Conservation (phyloP, 2,113 vertebrate genomes). For the Hippotragus niger region DNA sequence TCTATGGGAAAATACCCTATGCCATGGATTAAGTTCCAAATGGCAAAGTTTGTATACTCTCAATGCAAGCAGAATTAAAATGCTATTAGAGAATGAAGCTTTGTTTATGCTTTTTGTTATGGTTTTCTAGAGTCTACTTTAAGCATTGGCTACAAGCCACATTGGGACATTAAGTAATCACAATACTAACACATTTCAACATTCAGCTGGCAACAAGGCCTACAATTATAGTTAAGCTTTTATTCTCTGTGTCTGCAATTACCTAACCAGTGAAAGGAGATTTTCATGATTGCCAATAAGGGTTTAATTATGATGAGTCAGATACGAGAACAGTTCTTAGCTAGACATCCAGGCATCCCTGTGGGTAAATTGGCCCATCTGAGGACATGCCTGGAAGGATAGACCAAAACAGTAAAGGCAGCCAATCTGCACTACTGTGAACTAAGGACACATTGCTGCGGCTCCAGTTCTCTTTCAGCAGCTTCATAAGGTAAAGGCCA, state of each 20-base stretch:
- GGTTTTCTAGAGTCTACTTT: constrained; percentile 57
- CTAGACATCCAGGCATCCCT: constrained; percentile 37
- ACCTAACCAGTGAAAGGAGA: constrained; percentile 64
- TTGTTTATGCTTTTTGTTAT: constrained; percentile 60
- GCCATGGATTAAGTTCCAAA: constrained; percentile 6
- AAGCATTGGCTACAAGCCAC: constrained; percentile 62
- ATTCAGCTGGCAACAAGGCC: constrained; percentile 65
- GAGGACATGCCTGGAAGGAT: neutral
- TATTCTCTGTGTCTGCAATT: constrained; percentile 71
- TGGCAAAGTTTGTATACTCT: constrained; percentile 23
- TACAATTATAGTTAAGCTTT: constrained; percentile 72
- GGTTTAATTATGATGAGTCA: constrained; percentile 68
- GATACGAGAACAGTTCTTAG: constrained; percentile 62
- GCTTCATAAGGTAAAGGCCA: neutral
- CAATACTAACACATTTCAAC: constrained; percentile 66
- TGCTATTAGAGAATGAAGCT: constrained; percentile 56
- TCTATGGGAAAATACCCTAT: neutral
- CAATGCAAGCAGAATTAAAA: constrained; percentile 45
- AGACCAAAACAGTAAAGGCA: neutral
- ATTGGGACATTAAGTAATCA: constrained; percentile 69
- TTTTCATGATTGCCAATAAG: constrained; percentile 69
- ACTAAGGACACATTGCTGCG: neutral
- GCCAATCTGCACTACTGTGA: neutral
- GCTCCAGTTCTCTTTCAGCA: neutral
- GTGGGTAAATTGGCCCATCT: constrained; percentile 7